Evolutionary conservation across 2,113 vertebrate genomes (phyloP).

Genomic region (Halcyon senegalensis): DNA sequence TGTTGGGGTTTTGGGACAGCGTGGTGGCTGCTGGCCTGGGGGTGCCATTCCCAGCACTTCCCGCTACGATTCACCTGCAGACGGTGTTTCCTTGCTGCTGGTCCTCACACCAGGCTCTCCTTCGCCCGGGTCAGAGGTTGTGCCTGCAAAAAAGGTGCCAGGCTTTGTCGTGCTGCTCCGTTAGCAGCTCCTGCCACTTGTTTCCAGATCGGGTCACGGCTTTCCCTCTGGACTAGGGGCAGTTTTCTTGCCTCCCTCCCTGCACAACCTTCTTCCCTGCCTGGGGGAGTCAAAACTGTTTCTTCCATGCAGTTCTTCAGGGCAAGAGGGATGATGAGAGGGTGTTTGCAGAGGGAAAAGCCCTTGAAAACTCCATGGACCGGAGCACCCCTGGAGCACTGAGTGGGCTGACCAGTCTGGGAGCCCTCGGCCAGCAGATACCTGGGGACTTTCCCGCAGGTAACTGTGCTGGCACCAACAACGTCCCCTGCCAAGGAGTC

Average conservation of each 20-base stretch:
- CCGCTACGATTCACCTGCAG: neutral
- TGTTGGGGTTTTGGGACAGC: neutral
- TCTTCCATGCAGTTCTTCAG: neutral
- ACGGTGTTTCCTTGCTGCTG: neutral
- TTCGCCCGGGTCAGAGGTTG: neutral
- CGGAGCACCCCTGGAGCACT: neutral
- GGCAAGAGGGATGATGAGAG: neutral
- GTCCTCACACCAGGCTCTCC: neutral
- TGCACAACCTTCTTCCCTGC: fast-evolving
- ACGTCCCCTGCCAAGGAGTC: neutral
- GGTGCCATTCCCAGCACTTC: neutral
- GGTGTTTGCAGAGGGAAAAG: neutral
- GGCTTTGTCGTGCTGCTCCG: neutral
- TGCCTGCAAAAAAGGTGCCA: neutral
- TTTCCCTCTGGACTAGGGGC: too few species aligned
- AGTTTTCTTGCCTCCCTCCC: neutral
- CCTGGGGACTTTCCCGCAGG: neutral
- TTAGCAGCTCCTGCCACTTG: neutral
- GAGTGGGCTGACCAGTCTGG: neutral
- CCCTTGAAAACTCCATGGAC: neutral
- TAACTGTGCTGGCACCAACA: neutral
- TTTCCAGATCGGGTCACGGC: neutral
- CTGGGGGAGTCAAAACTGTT: neutral
- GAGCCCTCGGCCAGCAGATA: fast-evolving
- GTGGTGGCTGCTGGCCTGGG: neutral